Conservation (phyloP, 1,140 invertebrate species). For the Rhopalosiphum maidis region DNA sequence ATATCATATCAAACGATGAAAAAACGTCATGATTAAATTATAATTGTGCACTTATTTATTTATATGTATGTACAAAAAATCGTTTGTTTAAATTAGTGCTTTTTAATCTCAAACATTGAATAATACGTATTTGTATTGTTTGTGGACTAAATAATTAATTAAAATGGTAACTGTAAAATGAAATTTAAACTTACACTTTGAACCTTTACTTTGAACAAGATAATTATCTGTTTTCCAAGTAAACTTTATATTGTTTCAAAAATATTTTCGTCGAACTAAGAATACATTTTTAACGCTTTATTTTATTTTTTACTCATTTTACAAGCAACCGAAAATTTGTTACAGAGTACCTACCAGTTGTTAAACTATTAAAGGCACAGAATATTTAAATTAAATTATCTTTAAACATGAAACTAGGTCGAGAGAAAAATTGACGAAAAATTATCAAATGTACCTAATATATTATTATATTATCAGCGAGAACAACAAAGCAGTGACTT, state of each 20-base stretch:
- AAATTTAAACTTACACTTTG: background rate
- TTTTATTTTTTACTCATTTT: background rate
- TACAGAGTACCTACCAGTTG: no score
- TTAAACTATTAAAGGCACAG: background rate
- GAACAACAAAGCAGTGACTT: background rate
- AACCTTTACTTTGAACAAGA: background rate
- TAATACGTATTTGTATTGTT: background rate
- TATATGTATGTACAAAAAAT: background rate
- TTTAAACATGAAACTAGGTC: background rate
- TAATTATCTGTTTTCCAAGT: background rate
- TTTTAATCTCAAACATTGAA: background rate
- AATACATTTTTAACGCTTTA: background rate
- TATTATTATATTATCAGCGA: background rate
- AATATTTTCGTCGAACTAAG: background rate
- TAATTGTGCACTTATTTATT: background rate
- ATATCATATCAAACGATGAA: background rate
- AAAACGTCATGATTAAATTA: background rate
- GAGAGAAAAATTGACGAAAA: conserved; percentile 7
- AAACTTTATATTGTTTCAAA: background rate
- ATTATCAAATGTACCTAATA: background rate
- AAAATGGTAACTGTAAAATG: background rate
- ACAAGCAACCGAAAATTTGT: background rate
- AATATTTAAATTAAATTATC: background rate
- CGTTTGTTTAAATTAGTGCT: background rate
- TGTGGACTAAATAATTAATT: background rate